These are phyloP conservation scores for Bombus pascuorum DNA, from an alignment of 1,140 invertebrate genomes.

Conservation along the genomic window DNA sequence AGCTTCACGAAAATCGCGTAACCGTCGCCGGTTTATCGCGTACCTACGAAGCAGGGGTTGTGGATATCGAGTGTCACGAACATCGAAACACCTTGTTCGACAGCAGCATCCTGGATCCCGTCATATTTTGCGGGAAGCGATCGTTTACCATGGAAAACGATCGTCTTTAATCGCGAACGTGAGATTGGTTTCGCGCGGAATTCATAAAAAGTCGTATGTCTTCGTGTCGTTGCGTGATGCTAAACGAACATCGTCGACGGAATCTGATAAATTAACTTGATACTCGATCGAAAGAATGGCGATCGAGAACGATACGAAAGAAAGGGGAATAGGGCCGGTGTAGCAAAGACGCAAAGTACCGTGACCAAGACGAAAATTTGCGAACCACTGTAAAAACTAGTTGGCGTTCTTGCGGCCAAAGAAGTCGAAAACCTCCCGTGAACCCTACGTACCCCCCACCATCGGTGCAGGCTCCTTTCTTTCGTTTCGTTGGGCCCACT, in stretches of 20 bases:
- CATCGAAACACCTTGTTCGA: conserved; percentile 11
- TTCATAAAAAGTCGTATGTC: neutral
- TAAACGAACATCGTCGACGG: neutral
- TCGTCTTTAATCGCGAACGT: neutral
- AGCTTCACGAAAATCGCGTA: conserved; percentile 52
- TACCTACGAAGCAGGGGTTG: conserved; percentile 1
- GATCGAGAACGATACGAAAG: neutral
- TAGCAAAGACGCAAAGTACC: neutral
- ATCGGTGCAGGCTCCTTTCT: conserved; percentile 60
- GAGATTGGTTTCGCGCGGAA: neutral
- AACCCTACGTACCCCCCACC: conserved; percentile 83
- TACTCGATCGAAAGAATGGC: too few species aligned
- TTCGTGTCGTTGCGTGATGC: neutral
- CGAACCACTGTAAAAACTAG: conserved; percentile 82
- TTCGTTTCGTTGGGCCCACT: conserved; percentile 62
- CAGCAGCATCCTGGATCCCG: neutral
- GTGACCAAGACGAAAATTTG: conserved; percentile 68
- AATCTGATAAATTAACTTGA: neutral
- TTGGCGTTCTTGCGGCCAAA: conserved; percentile 74
- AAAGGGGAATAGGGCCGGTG: neutral
- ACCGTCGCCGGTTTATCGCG: conserved; percentile 46
- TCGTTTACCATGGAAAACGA: neutral
- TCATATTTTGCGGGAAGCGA: neutral
- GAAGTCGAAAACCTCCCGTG: conserved; percentile 83
- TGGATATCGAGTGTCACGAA: conserved; percentile 32